phyloP scores from a whole-genome alignment of 1,140 invertebrate genomes.

The Nephotettix cincticeps region DNA sequence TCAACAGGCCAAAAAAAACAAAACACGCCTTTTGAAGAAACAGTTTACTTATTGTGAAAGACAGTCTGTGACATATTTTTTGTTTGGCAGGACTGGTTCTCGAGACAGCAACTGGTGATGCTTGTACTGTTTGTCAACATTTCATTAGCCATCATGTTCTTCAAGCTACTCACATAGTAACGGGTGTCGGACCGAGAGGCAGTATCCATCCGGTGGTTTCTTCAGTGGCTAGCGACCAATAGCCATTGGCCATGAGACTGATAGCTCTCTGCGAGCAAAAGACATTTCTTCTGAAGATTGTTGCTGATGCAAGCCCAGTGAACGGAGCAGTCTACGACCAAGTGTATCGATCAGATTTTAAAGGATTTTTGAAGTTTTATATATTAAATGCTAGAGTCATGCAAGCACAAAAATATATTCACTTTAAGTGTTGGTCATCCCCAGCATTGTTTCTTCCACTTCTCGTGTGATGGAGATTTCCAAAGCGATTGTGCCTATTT shows the following conservation, averaged over 20 bases:
- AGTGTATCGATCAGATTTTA: background rate
- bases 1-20: no score
- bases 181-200: background rate
- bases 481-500: constrained; percentile 20
- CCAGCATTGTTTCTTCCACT: constrained; percentile 26
- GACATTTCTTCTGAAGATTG: background rate
- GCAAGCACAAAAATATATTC: constrained; percentile 20
- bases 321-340: background rate
- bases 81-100: constrained; percentile 92
- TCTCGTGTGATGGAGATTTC: constrained; percentile 12
- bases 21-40: no score
- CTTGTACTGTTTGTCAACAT: constrained; percentile 95
- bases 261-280: background rate
- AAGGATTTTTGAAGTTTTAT: constrained; percentile 14
- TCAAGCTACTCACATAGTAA: constrained; percentile 90
- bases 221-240: constrained; percentile 22
- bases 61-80: no score
- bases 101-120: constrained; percentile 92
- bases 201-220: constrained; percentile 4
- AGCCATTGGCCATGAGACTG: constrained; percentile 17
- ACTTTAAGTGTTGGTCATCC: constrained; percentile 20
- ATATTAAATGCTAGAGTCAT: constrained; percentile 11
- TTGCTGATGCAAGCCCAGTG: constrained; percentile 3
- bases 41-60: no score
- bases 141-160: constrained; percentile 94